These are phyloP conservation scores for Parochlus steinenii DNA, from an alignment of 2,888 invertebrate genomes.

Conservation along the genomic window DNA sequence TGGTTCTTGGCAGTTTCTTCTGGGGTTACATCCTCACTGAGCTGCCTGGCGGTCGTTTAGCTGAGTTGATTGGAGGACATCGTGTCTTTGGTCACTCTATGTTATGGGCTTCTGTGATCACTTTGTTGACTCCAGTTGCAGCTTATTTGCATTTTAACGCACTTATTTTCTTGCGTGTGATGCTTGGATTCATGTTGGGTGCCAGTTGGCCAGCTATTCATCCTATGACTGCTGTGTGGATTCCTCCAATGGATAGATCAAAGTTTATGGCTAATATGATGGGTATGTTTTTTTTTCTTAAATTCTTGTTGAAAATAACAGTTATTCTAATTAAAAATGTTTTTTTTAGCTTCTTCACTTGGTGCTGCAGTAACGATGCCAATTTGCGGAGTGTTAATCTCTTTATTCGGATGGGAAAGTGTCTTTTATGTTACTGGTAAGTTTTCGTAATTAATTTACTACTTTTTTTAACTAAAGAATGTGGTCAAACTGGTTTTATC, in stretches of 20 bases:
- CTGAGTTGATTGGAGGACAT: constrained; percentile 65
- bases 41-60: constrained; percentile 71
- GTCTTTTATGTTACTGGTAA: constrained; percentile 74
- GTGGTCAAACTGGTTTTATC: too few relatives aligned
- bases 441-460: too few relatives aligned
- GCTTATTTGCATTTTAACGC: constrained; percentile 52
- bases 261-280: constrained; percentile 88
- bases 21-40: constrained; percentile 86
- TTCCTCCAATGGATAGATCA: constrained; percentile 83
- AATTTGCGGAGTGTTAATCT: constrained; percentile 65
- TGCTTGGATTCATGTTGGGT: constrained; percentile 56
- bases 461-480: too few relatives aligned
- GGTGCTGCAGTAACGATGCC: constrained; percentile 87
- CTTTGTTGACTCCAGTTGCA: constrained; percentile 62
- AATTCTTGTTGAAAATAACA: not conserved
- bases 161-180: constrained; percentile 51
- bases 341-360: constrained; percentile 57
- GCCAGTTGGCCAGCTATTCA: constrained; percentile 83
- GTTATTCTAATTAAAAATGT: constrained; percentile 10
- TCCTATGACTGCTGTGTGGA: constrained; percentile 86
- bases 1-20: constrained; percentile 74
- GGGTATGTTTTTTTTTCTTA: constrained; percentile 41
- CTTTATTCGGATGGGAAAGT: constrained; percentile 70
- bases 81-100: constrained; percentile 79
- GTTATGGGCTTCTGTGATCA: constrained; percentile 61